These are phyloP conservation scores for Holcopasites calliopsidis DNA, from an alignment of 1,140 invertebrate genomes.

Conservation along the genomic window DNA sequence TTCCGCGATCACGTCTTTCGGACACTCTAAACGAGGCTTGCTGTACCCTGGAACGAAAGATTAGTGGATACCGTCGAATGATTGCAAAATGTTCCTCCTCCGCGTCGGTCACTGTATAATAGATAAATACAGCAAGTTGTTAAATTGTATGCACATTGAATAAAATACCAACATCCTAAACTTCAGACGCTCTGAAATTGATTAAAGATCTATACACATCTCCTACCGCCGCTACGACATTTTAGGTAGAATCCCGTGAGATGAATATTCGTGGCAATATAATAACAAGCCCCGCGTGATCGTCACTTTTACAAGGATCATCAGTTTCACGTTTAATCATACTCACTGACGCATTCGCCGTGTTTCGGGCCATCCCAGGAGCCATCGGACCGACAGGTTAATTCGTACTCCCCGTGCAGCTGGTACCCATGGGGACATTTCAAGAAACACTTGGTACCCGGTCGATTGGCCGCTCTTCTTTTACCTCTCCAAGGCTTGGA, in stretches of 20 bases:
- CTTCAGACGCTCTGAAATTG: too few species aligned
- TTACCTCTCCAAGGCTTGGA: conserved; percentile 65
- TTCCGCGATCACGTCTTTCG: conserved; percentile 74
- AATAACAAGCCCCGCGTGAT: too few species aligned
- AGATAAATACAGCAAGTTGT: too few species aligned
- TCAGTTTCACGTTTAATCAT: too few species aligned
- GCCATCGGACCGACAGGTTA: conserved; percentile 74
- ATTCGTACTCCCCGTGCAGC: conserved; percentile 76
- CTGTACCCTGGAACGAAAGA: conserved; percentile 69
- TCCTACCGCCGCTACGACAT: too few species aligned
- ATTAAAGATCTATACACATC: too few species aligned
- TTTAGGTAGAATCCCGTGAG: too few species aligned
- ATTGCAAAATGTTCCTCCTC: neutral
- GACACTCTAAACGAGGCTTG: conserved; percentile 76
- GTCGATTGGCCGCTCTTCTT: conserved; percentile 69
- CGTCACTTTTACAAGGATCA: too few species aligned
- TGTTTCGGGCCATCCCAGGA: conserved; percentile 76
- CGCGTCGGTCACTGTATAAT: too few species aligned
- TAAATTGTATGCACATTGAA: too few species aligned
- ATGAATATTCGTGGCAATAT: too few species aligned
- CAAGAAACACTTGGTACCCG: conserved; percentile 77
- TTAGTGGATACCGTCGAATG: neutral
- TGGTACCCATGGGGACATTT: conserved; percentile 77
- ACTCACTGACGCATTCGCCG: conserved; percentile 78
- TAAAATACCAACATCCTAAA: too few species aligned